Evolutionary conservation across 2,113 vertebrate species (phyloP).

Genomic region (Poicephalus gulielmi): DNA sequence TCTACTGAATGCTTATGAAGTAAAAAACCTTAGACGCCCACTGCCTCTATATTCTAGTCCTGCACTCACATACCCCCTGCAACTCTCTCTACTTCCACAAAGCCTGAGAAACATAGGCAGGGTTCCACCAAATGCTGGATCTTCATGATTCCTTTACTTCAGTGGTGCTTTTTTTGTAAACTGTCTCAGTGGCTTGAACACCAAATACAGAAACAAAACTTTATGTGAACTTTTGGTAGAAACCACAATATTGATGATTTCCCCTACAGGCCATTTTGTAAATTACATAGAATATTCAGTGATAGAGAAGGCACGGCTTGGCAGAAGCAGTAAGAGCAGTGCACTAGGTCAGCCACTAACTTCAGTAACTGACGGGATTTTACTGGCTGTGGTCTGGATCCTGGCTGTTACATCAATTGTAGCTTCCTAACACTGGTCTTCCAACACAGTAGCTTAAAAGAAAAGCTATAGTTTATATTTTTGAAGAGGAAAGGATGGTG

Average conservation of each 20-base stretch:
- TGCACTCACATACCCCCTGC: neutral
- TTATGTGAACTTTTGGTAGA: neutral
- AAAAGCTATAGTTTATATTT: neutral
- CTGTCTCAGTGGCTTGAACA: neutral
- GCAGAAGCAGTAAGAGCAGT: neutral
- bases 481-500: neutral
- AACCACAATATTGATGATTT: neutral
- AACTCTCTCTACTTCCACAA: neutral
- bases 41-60: neutral
- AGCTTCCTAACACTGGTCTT: neutral
- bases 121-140: neutral
- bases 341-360: neutral
- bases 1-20: neutral
- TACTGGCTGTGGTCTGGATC: neutral
- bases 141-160: neutral
- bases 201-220: neutral
- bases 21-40: neutral
- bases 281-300: neutral
- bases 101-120: neutral
- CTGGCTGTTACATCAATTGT: neutral
- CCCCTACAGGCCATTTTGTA: neutral
- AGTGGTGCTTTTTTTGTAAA: neutral
- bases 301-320: fast-evolving
- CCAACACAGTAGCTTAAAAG: fast-evolving
- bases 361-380: neutral